Conservation (phyloP, 2,113 vertebrate species). For the Tachysurus fulvidraco region DNA sequence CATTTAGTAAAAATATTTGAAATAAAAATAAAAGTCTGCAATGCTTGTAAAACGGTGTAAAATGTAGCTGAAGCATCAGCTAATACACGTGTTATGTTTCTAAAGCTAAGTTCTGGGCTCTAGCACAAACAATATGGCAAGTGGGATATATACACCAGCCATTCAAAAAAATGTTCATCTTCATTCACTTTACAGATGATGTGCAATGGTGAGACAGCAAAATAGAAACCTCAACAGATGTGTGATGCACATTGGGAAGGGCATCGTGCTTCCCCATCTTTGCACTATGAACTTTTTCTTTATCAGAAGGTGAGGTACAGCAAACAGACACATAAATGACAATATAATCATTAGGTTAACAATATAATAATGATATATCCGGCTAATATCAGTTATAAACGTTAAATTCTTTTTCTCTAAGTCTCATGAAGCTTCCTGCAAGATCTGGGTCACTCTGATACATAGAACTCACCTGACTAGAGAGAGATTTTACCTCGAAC, state of each 20-base stretch:
- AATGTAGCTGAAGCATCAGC: background rate
- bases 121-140: background rate
- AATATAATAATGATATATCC: background rate
- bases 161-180: background rate
- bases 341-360: background rate
- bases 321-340: background rate
- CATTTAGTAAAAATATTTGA: background rate
- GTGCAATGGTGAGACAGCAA: background rate
- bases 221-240: background rate
- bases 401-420: background rate
- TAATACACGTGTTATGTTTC: background rate
- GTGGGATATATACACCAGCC: background rate
- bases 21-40: background rate
- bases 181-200: background rate
- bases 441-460: background rate
- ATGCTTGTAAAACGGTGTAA: background rate
- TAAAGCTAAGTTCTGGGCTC: background rate
- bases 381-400: background rate
- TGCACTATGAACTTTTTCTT: background rate
- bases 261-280: background rate
- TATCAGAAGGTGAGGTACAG: background rate
- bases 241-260: background rate
- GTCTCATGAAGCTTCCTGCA: background rate
- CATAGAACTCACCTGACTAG: background rate
- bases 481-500: conserved; percentile 7